A percentile compares a stretch with the other conserved stretches of the same genome.
These are phyloP conservation scores for Apocrypta bakeri DNA, from an alignment of 1,140 invertebrate species.

Conservation along the genomic window DNA sequence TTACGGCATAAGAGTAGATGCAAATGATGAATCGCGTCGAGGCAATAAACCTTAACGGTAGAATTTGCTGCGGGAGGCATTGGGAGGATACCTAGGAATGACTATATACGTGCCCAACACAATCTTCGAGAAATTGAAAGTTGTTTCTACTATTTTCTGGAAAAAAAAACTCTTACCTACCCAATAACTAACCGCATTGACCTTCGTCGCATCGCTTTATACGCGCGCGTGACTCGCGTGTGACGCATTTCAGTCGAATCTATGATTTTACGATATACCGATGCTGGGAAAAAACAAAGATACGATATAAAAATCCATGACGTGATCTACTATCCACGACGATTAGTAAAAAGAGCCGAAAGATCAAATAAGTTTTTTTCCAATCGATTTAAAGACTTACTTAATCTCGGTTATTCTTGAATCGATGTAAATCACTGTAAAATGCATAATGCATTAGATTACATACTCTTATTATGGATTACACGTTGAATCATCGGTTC, in stretches of 20 bases:
- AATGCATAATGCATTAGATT: neutral
- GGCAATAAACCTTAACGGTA: constrained; percentile 44
- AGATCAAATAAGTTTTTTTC: neutral
- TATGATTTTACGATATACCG: constrained; percentile 16
- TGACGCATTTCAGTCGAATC: constrained; percentile 30
- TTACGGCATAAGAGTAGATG: constrained; percentile 51
- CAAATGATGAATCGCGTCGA: constrained; percentile 45
- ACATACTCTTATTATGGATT: neutral
- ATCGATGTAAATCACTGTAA: neutral
- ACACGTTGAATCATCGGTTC: neutral
- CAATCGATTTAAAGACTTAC: neutral
- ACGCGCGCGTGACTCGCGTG: neutral
- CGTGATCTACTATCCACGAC: too few relatives aligned
- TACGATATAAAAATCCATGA: neutral
- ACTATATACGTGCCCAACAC: constrained; percentile 8
- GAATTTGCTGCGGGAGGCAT: constrained; percentile 14
- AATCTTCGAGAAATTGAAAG: constrained; percentile 56
- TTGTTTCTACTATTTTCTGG: constrained; percentile 47
- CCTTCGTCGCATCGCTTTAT: constrained; percentile 42
- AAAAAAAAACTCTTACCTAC: constrained; percentile 36
- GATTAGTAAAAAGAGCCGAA: too few relatives aligned
- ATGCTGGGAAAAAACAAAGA: constrained; percentile 20
- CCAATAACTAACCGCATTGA: constrained; percentile 47
- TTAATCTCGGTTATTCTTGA: constrained; percentile 28
- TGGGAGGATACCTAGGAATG: constrained; percentile 21